A percentile compares a stretch with the other conserved stretches of the same genome.
These are phyloP conservation scores for Rhogogaster chlorosoma DNA, from an alignment of 2,888 invertebrate genomes.

Conservation along the genomic window DNA sequence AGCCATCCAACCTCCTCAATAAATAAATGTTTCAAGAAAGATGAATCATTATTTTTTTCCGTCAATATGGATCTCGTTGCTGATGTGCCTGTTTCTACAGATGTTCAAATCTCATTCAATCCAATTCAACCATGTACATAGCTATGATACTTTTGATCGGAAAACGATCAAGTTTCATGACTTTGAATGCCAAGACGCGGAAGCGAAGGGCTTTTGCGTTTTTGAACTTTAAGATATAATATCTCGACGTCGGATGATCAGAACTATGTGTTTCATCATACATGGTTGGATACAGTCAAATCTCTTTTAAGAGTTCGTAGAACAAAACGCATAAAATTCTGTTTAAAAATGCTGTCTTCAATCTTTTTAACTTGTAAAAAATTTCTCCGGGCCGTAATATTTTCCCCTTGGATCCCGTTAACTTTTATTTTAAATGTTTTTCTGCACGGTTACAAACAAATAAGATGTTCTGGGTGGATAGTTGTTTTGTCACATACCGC, in stretches of 20 bases:
- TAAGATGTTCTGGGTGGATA: background rate
- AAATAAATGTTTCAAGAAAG: background rate
- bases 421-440: background rate
- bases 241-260: background rate
- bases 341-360: background rate
- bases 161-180: background rate
- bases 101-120: background rate
- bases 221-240: background rate
- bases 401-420: background rate
- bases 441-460: background rate
- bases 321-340: background rate
- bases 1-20: background rate
- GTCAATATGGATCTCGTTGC: background rate
- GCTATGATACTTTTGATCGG: background rate
- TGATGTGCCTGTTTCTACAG: background rate
- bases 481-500: background rate
- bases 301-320: background rate
- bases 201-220: background rate
- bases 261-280: background rate
- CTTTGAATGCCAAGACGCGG: background rate
- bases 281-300: background rate
- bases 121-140: background rate
- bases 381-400: background rate
- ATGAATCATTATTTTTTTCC: background rate
- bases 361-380: background rate